phyloP scores from a whole-genome alignment of 2,797 vertebrate genomes.

The Zenarchopterus dispar region DNA sequence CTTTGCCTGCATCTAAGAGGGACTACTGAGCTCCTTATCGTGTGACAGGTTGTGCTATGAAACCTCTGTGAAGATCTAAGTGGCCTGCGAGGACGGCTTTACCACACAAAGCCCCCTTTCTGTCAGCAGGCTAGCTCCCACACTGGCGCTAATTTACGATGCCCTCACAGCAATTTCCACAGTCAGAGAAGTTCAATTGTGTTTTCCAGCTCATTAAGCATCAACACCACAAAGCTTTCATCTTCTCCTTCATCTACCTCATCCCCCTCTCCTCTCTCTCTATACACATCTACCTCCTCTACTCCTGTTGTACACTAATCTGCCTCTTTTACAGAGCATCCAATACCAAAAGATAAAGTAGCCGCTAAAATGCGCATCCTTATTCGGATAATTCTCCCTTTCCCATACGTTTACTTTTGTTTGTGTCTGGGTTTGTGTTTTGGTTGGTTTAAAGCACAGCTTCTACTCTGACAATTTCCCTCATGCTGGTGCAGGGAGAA shows the following conservation, averaged over 20 bases:
- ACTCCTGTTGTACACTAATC: conserved; percentile 47
- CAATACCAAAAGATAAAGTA: conserved; percentile 43
- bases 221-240: conserved; percentile 85
- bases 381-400: conserved; percentile 36
- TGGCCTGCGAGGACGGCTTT: conserved; percentile 71
- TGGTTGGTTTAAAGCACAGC: conserved; percentile 47
- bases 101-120: conserved; percentile 83
- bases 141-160: conserved; percentile 86
- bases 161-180: conserved; percentile 88
- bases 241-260: conserved; percentile 76
- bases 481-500: conserved; percentile 64
- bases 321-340: conserved; percentile 34
- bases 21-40: conserved; percentile 17
- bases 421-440: conserved; percentile 47
- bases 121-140: conserved; percentile 84
- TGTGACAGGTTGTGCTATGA: conserved; percentile 47
- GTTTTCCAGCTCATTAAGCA: conserved; percentile 91
- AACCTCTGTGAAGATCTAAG: conserved; percentile 54
- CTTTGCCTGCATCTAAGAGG: conserved; percentile 14
- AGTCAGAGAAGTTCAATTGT: conserved; percentile 88
- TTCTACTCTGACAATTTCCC: conserved; percentile 36
- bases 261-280: conserved; percentile 60
- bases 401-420: conserved; percentile 30
- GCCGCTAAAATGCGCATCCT: conserved; percentile 56
- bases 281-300: conserved; percentile 61